Percentiles rank a stretch among this genome's conserved stretches.
Conservation (phyloP, 2,113 vertebrate species). For the Xyliphius kryptos region DNA sequence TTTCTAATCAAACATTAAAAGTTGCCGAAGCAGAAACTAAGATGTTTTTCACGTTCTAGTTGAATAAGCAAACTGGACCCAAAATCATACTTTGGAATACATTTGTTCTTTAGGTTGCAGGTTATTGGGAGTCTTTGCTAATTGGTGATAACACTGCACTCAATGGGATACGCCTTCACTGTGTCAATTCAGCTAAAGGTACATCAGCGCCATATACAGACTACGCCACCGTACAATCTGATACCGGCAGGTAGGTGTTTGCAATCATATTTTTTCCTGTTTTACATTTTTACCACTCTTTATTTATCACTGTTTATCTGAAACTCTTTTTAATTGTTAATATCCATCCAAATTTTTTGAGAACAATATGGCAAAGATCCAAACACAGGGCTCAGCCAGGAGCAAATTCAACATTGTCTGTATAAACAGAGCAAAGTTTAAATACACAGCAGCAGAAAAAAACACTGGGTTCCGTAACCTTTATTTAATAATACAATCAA, state of each 20-base stretch:
- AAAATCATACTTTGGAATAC: background rate
- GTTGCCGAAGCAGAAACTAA: no score
- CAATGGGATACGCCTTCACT: constrained; percentile 41
- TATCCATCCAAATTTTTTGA: background rate
- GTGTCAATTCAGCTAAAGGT: constrained; percentile 12
- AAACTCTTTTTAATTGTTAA: no score
- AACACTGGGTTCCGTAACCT: no score
- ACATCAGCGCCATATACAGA: constrained; percentile 27
- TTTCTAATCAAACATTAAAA: no score
- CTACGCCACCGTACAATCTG: constrained; percentile 40
- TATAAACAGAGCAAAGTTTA: background rate
- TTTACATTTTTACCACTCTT: background rate
- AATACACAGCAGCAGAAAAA: background rate
- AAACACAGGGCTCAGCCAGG: background rate
- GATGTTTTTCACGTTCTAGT: no score
- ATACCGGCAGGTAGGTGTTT: constrained; percentile 30
- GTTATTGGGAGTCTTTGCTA: constrained; percentile 36
- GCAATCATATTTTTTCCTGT: background rate
- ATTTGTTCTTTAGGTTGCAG: constrained; percentile 30
- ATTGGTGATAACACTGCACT: constrained; percentile 41
- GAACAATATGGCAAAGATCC: background rate
- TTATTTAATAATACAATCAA: no score
- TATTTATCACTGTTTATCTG: no score
- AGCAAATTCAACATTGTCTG: background rate
- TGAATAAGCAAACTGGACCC: no score